Evolutionary conservation across 2,888 invertebrate genomes (phyloP), one percentile per base, ranked within the genome.

Genomic region (Choreutis nemorana): DNA sequence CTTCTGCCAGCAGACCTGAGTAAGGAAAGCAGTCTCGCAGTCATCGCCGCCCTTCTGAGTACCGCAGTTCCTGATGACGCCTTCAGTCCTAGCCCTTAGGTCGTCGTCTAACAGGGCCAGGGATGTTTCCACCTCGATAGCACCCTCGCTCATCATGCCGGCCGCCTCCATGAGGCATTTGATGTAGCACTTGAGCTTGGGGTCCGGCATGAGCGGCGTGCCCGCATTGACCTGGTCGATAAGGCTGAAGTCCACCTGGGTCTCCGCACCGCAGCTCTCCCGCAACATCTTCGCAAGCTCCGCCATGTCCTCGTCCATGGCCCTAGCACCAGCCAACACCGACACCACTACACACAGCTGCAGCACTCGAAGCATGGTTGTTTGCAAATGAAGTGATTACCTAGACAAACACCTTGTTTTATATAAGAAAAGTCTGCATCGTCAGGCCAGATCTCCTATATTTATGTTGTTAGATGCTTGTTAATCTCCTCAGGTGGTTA

Each of bases 111-210:
- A 44, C 41, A 77, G 39, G 12, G 62, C 64, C 23, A 77, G 39
- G 30, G 71, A 62, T 2, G 70, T 61, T 18, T 75, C 77, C 26
- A 72, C 49, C 40, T 77, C 70, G 35, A 77, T 54, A 10, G 34
- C 47, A 15, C 72, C 77, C 3, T 61, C 72, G 1, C 54, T 32
- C 50, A 73, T 37, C 71, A 77, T 72, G 24, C 77, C 77, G 1
- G 70, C 66, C 14, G 66, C 72, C 52, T 75, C 77, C 77, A 77
- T 71, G 11, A 60, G 50, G 43, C 77, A 77, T 43, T 72, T 71
- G 37, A 68, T 54, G 55, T 77, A 77, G 48, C 77, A 77, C 41
- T 72, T 68, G 28, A 77, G 50, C 33, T 52, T 53, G 1, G 41
- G 39, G 41, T 73, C 73, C 0, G 56, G 46, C 48, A 51, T 43